Evolutionary conservation across 2,888 invertebrate species (phyloP).

Genomic region (Tridacna gigas): DNA sequence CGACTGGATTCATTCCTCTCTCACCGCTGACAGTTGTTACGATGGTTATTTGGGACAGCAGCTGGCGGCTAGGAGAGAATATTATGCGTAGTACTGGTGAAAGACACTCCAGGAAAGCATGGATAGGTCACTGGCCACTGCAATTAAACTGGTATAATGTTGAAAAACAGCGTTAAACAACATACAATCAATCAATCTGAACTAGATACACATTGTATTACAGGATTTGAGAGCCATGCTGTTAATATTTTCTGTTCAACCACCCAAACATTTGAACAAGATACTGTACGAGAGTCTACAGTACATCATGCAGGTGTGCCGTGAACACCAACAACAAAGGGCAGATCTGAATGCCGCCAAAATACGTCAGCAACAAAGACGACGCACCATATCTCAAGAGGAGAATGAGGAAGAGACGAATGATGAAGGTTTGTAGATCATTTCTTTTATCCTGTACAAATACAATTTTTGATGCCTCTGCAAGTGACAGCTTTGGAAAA

Average conservation of each 20-base stretch:
- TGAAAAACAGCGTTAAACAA: too few species aligned
- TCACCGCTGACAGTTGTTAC: too few species aligned
- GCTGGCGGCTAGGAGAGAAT: too few species aligned
- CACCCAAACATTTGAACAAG: conserved; percentile 77
- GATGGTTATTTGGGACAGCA: too few species aligned
- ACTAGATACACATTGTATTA: conserved; percentile 32
- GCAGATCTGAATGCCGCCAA: conserved; percentile 55
- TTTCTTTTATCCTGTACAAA: neutral
- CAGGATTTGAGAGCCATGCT: conserved; percentile 83
- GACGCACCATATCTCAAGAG: conserved; percentile 62
- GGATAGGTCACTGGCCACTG: too few species aligned
- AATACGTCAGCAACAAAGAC: conserved; percentile 30
- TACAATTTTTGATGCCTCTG: neutral
- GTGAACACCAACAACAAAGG: conserved; percentile 76
- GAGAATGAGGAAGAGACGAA: conserved; percentile 60
- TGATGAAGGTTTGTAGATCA: conserved; percentile 32
- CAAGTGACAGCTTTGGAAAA: neutral
- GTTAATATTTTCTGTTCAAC: conserved; percentile 82
- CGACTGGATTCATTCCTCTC: too few species aligned
- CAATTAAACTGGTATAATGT: too few species aligned
- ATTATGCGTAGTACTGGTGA: too few species aligned
- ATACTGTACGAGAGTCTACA: conserved; percentile 79
- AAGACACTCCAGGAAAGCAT: too few species aligned
- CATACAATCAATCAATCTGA: neutral
- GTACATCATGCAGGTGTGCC: conserved; percentile 77